A percentile compares a stretch with the other conserved stretches of the same genome.
Evolutionary conservation across 2,113 vertebrate genomes (phyloP).

Genomic region (Perognathus longimembris): DNA sequence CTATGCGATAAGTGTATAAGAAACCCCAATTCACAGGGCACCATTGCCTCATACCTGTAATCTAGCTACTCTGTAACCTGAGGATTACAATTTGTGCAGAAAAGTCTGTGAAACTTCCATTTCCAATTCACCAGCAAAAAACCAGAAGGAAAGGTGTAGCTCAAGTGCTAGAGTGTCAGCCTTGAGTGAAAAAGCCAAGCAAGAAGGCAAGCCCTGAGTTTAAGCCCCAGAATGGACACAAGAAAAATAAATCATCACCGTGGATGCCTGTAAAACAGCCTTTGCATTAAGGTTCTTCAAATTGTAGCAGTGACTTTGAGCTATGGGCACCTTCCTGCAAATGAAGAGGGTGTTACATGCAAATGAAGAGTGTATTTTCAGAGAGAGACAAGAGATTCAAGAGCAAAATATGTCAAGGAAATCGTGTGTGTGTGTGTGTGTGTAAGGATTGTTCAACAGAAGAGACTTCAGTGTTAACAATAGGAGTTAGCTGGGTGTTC

Average conservation of each 20-base stretch:
- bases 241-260: not conserved
- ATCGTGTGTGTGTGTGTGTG: no score
- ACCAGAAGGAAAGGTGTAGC: no score
- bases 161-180: no score
- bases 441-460: not conserved
- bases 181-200: no score
- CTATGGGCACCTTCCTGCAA: not conserved
- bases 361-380: not conserved
- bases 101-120: no score
- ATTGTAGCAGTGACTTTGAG: no score
- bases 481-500: not conserved
- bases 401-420: not conserved
- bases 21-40: not conserved
- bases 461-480: not conserved
- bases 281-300: not conserved
- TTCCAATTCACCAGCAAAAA: no score
- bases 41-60: no score
- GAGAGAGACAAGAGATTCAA: not conserved
- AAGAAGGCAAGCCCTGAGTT: no score
- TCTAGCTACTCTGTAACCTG: no score
- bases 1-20: accelerated
- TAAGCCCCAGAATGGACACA: no score
- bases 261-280: not conserved
- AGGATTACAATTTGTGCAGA: no score
- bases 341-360: not conserved